phyloP scores from a whole-genome alignment of 2,888 invertebrate species.

The Linnaemya vulpina region DNA sequence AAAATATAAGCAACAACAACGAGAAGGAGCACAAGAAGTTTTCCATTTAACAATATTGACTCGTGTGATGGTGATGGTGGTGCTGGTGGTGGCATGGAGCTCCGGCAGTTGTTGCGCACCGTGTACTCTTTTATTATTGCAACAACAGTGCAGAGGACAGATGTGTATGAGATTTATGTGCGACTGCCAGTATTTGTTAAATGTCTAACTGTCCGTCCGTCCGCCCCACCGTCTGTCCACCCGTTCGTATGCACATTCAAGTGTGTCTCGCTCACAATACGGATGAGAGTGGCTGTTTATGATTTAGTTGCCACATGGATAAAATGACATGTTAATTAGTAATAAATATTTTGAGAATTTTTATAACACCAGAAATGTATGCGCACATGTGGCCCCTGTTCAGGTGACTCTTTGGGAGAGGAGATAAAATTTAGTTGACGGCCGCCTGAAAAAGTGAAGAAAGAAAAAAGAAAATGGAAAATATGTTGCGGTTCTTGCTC shows the following conservation, averaged over 20 bases:
- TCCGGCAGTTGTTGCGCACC: conserved; percentile 9
- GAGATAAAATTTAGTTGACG: conserved; percentile 23
- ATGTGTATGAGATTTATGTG: conserved; percentile 67
- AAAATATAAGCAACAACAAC: background rate
- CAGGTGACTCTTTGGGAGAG: conserved; percentile 21
- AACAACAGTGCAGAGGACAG: conserved; percentile 52
- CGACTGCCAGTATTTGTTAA: conserved; percentile 62
- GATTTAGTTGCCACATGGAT: conserved; percentile 71
- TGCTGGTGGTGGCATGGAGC: conserved; percentile 34
- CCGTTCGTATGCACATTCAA: background rate
- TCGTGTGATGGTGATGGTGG: conserved; percentile 56
- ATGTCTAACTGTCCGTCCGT: conserved; percentile 39
- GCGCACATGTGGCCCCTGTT: conserved; percentile 36
- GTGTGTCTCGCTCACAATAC: conserved; percentile 1
- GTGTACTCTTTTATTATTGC: conserved; percentile 12
- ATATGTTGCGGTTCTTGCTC: background rate
- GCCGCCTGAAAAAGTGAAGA: conserved; percentile 14
- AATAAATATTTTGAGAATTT: conserved; percentile 71
- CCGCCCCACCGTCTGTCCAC: background rate
- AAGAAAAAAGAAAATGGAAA: too few species aligned
- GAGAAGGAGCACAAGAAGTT: conserved; percentile 22
- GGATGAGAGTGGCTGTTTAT: conserved; percentile 69
- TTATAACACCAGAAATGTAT: conserved; percentile 35
- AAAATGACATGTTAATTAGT: conserved; percentile 72
- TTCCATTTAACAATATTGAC: conserved; percentile 46